Evolutionary conservation across 2,888 invertebrate genomes (phyloP).

Genomic region (Calliopum simillimum): DNA sequence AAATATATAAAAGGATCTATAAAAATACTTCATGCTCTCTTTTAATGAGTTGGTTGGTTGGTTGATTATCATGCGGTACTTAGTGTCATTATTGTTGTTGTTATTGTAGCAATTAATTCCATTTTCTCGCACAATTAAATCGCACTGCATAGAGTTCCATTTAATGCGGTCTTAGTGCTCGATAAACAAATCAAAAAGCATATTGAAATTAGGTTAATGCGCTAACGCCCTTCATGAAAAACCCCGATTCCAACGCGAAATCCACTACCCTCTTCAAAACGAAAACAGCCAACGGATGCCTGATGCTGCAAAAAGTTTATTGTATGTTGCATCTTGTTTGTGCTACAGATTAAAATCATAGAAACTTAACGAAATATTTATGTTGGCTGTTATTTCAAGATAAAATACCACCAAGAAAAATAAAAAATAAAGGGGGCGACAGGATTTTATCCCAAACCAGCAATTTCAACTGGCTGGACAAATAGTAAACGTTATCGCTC

Average conservation of each 20-base stretch:
- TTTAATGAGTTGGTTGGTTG: slow-evolving; percentile 25
- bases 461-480: slow-evolving; percentile 18
- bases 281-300: slow-evolving; percentile 31
- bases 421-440: slow-evolving; percentile 5
- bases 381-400: slow-evolving; percentile 58
- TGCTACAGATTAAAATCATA: slow-evolving; percentile 59
- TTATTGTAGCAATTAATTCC: slow-evolving; percentile 51
- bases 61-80: slow-evolving; percentile 31
- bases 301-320: slow-evolving; percentile 49
- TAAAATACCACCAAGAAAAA: slow-evolving; percentile 48
- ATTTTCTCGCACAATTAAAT: slow-evolving; percentile 34
- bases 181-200: slow-evolving; percentile 65
- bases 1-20: slow-evolving; percentile 57
- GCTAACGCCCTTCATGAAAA: slow-evolving; percentile 8
- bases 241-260: background rate
- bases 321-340: slow-evolving; percentile 50
- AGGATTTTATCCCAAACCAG: slow-evolving; percentile 2
- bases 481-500: slow-evolving; percentile 23
- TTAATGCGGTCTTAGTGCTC: slow-evolving; percentile 65
- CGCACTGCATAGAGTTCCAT: slow-evolving; percentile 52
- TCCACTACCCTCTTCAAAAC: slow-evolving; percentile 40
- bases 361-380: slow-evolving; percentile 55
- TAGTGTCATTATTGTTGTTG: slow-evolving; percentile 42
- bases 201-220: slow-evolving; percentile 62
- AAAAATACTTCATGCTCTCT: slow-evolving; percentile 36